Conservation (phyloP, 2,797 vertebrate genomes). For the Gambelia wislizenii region DNA sequence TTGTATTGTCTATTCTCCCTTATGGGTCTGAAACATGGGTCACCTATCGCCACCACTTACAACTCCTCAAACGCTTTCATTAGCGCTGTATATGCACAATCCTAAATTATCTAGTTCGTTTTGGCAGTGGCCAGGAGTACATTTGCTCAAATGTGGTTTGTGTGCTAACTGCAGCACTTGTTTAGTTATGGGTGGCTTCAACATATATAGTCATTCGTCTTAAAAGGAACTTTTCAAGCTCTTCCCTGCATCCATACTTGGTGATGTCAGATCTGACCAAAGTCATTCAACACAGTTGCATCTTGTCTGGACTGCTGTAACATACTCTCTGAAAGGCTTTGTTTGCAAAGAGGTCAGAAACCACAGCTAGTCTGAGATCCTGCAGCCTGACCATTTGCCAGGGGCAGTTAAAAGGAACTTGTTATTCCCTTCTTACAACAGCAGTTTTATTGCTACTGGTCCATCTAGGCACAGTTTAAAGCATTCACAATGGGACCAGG, state of each 20-base stretch:
- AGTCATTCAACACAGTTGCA: background rate
- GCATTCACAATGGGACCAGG: background rate
- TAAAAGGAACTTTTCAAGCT: background rate
- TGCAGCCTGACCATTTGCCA: no score
- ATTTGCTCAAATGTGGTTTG: background rate
- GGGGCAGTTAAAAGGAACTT: no score
- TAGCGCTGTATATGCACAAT: no score
- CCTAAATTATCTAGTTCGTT: no score
- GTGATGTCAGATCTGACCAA: background rate
- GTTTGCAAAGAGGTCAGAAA: background rate
- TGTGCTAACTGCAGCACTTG: background rate
- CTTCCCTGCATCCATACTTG: background rate
- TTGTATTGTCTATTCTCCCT: no score
- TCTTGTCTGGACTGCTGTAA: background rate
- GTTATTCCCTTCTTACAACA: background rate
- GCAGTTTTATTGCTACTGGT: background rate
- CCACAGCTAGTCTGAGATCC: background rate
- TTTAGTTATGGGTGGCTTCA: no score
- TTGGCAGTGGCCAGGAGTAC: background rate
- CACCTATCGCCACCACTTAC: no score
- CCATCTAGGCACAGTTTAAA: background rate
- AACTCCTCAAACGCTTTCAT: no score
- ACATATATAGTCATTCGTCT: no score
- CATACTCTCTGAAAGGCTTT: background rate
- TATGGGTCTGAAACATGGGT: no score